Conservation (phyloP, 2,113 vertebrate species). For the Muntiacus reevesi region DNA sequence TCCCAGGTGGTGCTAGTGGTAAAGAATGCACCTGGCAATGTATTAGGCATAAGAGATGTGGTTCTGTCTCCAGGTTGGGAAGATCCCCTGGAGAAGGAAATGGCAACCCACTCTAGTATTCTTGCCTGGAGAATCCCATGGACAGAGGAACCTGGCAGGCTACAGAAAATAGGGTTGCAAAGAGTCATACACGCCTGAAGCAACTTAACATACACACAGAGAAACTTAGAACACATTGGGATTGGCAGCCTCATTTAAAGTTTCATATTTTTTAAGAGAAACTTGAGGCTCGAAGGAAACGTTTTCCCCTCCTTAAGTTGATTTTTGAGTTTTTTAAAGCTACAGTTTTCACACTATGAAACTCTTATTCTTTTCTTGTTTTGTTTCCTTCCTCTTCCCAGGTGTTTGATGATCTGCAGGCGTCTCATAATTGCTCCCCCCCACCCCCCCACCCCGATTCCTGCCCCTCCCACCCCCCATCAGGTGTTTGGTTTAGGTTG, state of each 20-base stretch:
- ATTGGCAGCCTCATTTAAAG: neutral
- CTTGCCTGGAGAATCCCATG: neutral
- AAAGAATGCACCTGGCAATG: neutral
- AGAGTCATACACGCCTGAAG: neutral
- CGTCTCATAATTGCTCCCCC: neutral
- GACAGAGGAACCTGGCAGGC: neutral
- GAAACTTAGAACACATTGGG: neutral
- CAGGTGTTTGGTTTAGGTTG: conserved; percentile 2
- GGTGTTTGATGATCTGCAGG: neutral
- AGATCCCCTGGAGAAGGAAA: neutral
- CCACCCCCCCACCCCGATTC: no score
- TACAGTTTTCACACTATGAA: neutral
- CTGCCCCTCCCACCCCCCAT: neutral
- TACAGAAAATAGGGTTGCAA: neutral
- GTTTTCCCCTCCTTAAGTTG: neutral
- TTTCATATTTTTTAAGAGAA: conserved; percentile 21
- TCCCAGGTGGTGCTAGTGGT: neutral
- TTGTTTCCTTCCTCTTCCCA: neutral
- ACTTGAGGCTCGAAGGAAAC: neutral
- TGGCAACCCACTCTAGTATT: neutral
- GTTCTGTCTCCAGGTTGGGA: neutral
- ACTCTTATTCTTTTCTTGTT: neutral
- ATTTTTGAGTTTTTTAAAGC: neutral
- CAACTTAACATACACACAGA: neutral
- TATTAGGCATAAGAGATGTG: neutral